Evolutionary conservation across 2,888 invertebrate genomes (phyloP).

Genomic region (Leptopilina drosophilae): DNA sequence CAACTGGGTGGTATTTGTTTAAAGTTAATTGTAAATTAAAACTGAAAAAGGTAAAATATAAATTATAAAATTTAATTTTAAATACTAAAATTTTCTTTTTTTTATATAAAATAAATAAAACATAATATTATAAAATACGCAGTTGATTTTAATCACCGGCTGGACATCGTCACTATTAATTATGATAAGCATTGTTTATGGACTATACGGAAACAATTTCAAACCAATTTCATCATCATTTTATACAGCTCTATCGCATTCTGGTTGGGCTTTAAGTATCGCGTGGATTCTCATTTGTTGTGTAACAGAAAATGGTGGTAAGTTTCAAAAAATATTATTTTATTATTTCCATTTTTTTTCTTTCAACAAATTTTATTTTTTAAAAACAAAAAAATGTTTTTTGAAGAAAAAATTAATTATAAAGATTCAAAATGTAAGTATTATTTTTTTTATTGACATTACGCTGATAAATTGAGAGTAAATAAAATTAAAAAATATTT

Average conservation of each 20-base stretch:
- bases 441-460: too few species aligned
- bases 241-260: slow-evolving; percentile 76
- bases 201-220: slow-evolving; percentile 68
- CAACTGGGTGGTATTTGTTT: slow-evolving; percentile 69
- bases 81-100: too few species aligned
- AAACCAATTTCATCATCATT: slow-evolving; percentile 69
- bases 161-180: slow-evolving; percentile 68
- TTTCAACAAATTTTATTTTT: background rate
- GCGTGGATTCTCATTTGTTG: slow-evolving; percentile 77
- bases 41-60: slow-evolving; percentile 60
- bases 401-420: too few species aligned
- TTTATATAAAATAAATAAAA: too few species aligned
- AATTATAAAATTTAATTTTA: background rate
- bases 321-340: slow-evolving; percentile 40
- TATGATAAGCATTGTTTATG: slow-evolving; percentile 71
- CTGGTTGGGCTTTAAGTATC: slow-evolving; percentile 76
- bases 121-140: too few species aligned
- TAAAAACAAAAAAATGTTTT: background rate
- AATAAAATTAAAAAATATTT: too few species aligned
- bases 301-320: slow-evolving; percentile 77
- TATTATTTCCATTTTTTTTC: too few species aligned
- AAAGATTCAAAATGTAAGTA: too few species aligned
- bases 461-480: too few species aligned
- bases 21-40: slow-evolving; percentile 66
- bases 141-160: slow-evolving; percentile 62